Conservation (phyloP, 64 coral and sea anemone species). For the Montipora sp. region DNA sequence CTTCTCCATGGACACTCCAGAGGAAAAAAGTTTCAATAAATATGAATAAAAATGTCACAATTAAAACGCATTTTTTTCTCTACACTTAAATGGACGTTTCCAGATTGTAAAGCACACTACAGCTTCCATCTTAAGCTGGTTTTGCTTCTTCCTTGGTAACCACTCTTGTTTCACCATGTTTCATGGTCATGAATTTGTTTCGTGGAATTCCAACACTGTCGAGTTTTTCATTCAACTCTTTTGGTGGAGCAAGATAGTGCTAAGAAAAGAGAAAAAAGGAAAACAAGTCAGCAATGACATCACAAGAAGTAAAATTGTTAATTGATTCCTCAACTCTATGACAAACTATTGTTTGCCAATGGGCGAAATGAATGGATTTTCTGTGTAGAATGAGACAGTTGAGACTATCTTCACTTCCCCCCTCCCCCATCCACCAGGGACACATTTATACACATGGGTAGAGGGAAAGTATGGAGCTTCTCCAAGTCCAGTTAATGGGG, state of each 20-base stretch:
- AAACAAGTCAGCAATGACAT: too few relatives aligned
- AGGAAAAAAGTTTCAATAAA: too few relatives aligned
- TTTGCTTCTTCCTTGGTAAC: slow-evolving; percentile 32
- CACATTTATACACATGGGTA: too few relatives aligned
- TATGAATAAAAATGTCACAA: neutral
- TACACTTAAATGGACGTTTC: neutral
- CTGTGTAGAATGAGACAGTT: too few relatives aligned
- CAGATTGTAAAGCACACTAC: neutral
- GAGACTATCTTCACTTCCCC: too few relatives aligned
- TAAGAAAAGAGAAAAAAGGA: neutral
- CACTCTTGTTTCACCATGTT: slow-evolving; percentile 54
- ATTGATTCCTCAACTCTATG: too few relatives aligned
- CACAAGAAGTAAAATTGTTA: neutral
- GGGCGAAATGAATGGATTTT: too few relatives aligned
- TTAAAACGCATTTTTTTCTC: neutral
- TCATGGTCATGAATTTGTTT: slow-evolving; percentile 40
- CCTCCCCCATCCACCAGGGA: too few relatives aligned
- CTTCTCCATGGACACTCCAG: too few relatives aligned
- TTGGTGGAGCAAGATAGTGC: slow-evolving; percentile 54
- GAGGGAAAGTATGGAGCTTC: too few relatives aligned
- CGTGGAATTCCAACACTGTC: slow-evolving; percentile 21
- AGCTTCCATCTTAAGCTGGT: neutral
- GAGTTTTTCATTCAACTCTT: slow-evolving; percentile 34
- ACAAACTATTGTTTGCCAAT: too few relatives aligned
- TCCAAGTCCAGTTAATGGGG: too few relatives aligned